Conservation (phyloP, 2,113 vertebrate species). For the Sceloporus tristichus region DNA sequence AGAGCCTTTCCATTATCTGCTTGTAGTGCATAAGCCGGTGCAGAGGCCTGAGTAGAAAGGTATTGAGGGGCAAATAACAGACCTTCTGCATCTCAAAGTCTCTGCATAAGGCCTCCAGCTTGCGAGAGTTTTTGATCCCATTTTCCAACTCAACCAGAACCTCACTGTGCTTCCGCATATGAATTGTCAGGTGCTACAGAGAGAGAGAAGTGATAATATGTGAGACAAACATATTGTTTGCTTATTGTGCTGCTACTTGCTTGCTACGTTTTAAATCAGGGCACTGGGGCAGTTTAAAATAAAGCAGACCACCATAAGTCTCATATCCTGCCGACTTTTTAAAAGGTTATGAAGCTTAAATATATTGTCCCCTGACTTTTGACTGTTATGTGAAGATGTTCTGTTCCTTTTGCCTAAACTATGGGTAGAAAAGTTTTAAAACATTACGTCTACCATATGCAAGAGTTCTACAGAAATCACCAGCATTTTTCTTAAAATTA, state of each 20-base stretch:
- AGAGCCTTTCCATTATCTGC: constrained; percentile 95
- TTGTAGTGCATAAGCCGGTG: constrained; percentile 98
- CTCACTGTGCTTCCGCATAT: constrained; percentile 91
- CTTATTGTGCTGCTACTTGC: not conserved
- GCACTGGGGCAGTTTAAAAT: not conserved
- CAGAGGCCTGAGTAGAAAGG: constrained; percentile 94
- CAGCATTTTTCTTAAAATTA: too few relatives aligned
- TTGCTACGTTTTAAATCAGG: not conserved
- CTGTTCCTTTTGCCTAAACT: not conserved
- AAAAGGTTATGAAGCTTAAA: not conserved
- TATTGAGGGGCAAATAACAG: constrained; percentile 95
- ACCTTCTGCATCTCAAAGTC: constrained; percentile 98
- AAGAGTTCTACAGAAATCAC: too few relatives aligned
- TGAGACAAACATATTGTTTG: not conserved
- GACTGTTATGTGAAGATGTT: not conserved
- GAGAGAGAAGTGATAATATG: not conserved
- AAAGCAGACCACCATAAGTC: not conserved
- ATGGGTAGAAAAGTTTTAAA: not conserved
- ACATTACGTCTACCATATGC: not conserved
- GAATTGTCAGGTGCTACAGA: constrained; percentile 85
- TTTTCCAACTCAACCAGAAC: constrained; percentile 89
- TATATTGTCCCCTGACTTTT: not conserved
- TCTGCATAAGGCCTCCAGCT: constrained; percentile 88
- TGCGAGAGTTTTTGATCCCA: constrained; percentile 83
- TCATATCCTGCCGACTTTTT: not conserved